Evolutionary conservation across 2,888 invertebrate genomes (phyloP).

Genomic region (Eristalis arbustorum): DNA sequence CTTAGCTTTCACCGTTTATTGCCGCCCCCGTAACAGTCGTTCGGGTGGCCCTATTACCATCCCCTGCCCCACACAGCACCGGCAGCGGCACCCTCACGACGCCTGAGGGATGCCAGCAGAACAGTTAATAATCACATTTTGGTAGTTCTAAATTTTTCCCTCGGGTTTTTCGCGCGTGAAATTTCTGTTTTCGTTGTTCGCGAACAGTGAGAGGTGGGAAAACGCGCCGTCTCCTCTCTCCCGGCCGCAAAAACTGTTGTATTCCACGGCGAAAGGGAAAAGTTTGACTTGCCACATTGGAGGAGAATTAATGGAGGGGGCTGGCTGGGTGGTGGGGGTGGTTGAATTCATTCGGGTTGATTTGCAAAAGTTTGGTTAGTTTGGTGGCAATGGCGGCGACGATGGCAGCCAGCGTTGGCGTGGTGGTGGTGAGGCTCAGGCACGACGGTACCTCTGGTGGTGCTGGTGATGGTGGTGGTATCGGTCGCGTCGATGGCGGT

Average conservation of each 20-base stretch:
- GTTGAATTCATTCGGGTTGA: slow-evolving; percentile 56
- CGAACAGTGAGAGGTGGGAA: not conserved
- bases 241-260: not conserved
- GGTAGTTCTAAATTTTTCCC: slow-evolving; percentile 57
- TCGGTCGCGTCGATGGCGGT: slow-evolving; percentile 2
- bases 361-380: slow-evolving; percentile 69
- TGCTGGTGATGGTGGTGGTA: not conserved
- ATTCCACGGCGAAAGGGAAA: slow-evolving; percentile 17
- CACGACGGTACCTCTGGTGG: not conserved
- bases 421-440: not conserved
- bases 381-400: slow-evolving; percentile 66
- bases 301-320: no score
- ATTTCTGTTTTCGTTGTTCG: slow-evolving; percentile 57
- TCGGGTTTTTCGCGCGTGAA: slow-evolving; percentile 64
- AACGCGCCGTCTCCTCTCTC: not conserved
- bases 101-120: not conserved
- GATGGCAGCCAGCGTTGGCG: slow-evolving; percentile 39
- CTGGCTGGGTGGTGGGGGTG: not conserved
- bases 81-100: not conserved
- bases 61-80: not conserved
- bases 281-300: slow-evolving; percentile 29
- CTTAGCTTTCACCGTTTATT: slow-evolving; percentile 13
- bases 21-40: not conserved
- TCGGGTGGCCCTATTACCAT: not conserved
- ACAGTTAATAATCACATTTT: slow-evolving; percentile 58